Evolutionary conservation across 1,140 invertebrate genomes (phyloP).

Genomic region (Oryzaephilus surinamensis): DNA sequence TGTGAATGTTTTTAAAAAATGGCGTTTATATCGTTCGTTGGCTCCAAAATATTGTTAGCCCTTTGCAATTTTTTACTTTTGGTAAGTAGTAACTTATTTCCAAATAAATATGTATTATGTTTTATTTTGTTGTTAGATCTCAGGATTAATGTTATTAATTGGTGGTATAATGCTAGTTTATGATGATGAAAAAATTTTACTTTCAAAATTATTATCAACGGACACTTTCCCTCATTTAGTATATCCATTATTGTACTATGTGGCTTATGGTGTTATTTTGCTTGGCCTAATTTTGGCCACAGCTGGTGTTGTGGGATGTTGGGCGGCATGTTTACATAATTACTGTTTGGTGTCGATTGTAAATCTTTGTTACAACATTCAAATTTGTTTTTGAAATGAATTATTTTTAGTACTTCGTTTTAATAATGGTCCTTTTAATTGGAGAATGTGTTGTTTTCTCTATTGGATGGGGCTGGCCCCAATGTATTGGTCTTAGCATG

Average conservation of each 20-base stretch:
- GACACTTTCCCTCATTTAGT: constrained; percentile 43
- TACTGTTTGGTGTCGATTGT: constrained; percentile 58
- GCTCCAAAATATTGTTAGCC: constrained; percentile 28
- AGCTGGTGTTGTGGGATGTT: constrained; percentile 61
- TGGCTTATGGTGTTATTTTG: constrained; percentile 51
- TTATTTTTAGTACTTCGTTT: constrained; percentile 58
- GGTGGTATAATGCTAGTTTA: constrained; percentile 58
- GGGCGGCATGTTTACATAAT: constrained; percentile 63
- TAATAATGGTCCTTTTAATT: constrained; percentile 57
- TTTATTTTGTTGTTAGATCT: constrained; percentile 43
- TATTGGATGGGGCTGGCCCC: constrained; percentile 65
- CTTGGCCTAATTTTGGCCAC: constrained; percentile 54
- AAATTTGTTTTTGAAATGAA: constrained; percentile 4
- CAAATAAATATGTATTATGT: background rate
- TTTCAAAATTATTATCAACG: constrained; percentile 52
- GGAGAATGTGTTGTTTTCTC: constrained; percentile 62
- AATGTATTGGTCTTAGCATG: constrained; percentile 60
- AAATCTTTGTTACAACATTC: constrained; percentile 31
- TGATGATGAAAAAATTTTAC: constrained; percentile 53
- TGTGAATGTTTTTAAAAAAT: constrained; percentile 14
- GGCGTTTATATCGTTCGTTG: constrained; percentile 22
- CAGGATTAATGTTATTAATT: constrained; percentile 55
- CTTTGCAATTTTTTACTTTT: constrained; percentile 24
- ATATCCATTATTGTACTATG: constrained; percentile 64
- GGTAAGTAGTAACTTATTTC: constrained; percentile 15